Evolutionary conservation across 2,797 vertebrate genomes (phyloP).

Genomic region (Crenichthys baileyi): DNA sequence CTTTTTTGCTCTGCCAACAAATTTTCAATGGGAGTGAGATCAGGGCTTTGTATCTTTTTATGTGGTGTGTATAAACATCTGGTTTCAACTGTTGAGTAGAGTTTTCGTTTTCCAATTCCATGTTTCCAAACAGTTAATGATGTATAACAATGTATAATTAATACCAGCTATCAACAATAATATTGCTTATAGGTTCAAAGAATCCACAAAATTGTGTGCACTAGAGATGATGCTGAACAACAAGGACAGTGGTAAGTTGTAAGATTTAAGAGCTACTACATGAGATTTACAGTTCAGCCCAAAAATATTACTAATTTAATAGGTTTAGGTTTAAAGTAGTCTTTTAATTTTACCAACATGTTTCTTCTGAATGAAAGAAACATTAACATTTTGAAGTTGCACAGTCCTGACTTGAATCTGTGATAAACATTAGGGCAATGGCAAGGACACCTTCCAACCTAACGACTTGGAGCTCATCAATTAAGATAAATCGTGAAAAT

Average conservation of each 20-base stretch:
- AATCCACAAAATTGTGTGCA: background rate
- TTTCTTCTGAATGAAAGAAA: no score
- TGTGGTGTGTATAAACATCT: background rate
- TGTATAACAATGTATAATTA: background rate
- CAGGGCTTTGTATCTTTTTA: background rate
- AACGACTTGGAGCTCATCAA: background rate
- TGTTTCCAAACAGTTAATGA: background rate
- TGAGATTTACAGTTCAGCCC: background rate
- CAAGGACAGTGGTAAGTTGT: background rate
- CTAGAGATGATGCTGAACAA: no score
- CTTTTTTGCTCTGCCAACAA: background rate
- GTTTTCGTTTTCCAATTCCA: background rate
- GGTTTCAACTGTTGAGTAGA: background rate
- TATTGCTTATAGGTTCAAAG: background rate
- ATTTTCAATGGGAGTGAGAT: background rate
- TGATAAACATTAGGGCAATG: background rate
- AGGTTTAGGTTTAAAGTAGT: background rate
- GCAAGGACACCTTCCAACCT: background rate
- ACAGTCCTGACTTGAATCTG: background rate
- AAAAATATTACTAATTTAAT: background rate
- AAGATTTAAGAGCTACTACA: background rate
- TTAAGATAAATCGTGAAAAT: background rate
- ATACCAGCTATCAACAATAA: background rate
- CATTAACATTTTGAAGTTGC: background rate
- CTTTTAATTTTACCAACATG: background rate